Conservation (phyloP, 1,140 invertebrate species). For the Macrocentrus cingulum region DNA sequence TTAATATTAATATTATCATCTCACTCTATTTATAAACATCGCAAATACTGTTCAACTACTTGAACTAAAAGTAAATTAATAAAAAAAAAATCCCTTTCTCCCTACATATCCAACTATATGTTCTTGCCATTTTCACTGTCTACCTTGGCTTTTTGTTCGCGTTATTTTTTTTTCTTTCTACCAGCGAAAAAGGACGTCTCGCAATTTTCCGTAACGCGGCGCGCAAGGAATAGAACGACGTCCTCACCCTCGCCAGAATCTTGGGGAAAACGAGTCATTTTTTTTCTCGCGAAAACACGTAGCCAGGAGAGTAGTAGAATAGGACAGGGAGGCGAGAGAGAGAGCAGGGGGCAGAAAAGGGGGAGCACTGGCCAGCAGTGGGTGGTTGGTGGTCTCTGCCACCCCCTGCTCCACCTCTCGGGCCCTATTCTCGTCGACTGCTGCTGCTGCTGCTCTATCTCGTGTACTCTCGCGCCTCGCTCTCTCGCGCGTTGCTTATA, state of each 20-base stretch:
- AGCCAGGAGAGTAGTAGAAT: slow-evolving; percentile 1
- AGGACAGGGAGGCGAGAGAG: slow-evolving; percentile 5
- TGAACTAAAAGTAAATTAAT: too few species aligned
- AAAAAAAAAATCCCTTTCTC: too few species aligned
- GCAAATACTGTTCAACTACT: background rate
- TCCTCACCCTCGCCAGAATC: slow-evolving; percentile 12
- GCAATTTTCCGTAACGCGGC: slow-evolving; percentile 32
- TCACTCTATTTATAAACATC: background rate
- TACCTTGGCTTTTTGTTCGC: background rate
- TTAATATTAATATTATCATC: too few species aligned
- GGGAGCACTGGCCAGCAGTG: slow-evolving; percentile 45
- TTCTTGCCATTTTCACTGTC: background rate
- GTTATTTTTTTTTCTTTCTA: background rate
- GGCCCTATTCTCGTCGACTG: slow-evolving; percentile 29
- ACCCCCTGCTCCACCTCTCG: slow-evolving; percentile 26
- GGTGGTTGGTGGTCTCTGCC: slow-evolving; percentile 35
- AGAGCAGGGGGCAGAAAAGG: slow-evolving; percentile 19
- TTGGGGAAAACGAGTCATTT: slow-evolving; percentile 26
- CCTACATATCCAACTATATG: too few species aligned
- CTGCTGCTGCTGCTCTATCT: slow-evolving; percentile 1
- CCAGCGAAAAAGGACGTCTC: slow-evolving; percentile 14
- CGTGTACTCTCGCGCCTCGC: slow-evolving; percentile 16
- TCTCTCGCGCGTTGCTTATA: slow-evolving; percentile 18
- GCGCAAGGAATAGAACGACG: slow-evolving; percentile 18
- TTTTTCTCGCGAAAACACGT: slow-evolving; percentile 27